phyloP scores from a whole-genome alignment of 2,113 vertebrate species.

The Galeopterus variegatus region DNA sequence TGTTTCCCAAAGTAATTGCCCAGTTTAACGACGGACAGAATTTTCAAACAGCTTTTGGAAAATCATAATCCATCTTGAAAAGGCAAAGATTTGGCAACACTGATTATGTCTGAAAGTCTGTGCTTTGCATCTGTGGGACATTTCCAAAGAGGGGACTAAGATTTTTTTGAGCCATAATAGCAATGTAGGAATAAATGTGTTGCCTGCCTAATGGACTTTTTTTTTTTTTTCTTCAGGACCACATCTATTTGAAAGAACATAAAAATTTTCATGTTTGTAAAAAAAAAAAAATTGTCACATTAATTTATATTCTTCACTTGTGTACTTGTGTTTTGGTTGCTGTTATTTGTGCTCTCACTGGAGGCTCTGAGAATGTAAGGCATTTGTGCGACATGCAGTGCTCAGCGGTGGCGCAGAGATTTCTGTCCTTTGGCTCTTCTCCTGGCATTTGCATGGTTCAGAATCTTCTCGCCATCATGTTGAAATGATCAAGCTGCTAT shows the following conservation, averaged over 20 bases:
- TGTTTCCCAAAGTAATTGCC: constrained; percentile 34
- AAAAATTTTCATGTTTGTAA: constrained; percentile 1
- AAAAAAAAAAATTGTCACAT: not conserved
- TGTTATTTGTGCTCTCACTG: not conserved
- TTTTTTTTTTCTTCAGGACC: not conserved
- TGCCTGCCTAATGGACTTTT: not conserved
- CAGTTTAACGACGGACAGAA: not conserved
- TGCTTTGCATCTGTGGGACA: not conserved
- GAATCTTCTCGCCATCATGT: constrained; percentile 37
- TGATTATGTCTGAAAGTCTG: not conserved
- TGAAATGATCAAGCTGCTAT: constrained; percentile 72
- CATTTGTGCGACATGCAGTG: not conserved
- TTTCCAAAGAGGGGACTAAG: not conserved
- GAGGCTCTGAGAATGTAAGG: constrained; percentile 9
- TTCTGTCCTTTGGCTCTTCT: constrained; percentile 66
- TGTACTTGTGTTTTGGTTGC: not conserved
- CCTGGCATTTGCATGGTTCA: constrained; percentile 71
- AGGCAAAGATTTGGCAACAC: not conserved
- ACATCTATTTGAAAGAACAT: not conserved
- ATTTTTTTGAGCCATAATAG: not conserved
- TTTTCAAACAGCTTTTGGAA: constrained; percentile 54
- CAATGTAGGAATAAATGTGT: not conserved
- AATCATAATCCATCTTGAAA: constrained; percentile 61
- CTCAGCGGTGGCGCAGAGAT: not conserved
- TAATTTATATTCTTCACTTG: constrained; percentile 5